Percentiles rank a stretch among this genome's conserved stretches.
Conservation (phyloP, 2,888 invertebrate species). For the Cecidostiba fungosa region DNA sequence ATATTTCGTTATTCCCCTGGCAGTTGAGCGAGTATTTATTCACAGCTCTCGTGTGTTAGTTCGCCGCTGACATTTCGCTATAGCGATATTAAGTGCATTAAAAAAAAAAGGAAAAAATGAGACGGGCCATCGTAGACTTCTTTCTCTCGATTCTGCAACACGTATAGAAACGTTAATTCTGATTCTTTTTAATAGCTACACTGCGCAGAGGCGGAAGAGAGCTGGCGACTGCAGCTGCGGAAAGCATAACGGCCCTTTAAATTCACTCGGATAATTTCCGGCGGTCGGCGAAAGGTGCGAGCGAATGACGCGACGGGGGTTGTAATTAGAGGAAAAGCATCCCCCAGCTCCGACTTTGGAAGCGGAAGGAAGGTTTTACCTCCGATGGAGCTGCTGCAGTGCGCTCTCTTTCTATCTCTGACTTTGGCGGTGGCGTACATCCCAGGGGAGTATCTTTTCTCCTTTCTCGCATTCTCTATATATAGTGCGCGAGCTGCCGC, state of each 20-base stretch:
- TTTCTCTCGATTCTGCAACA: background rate
- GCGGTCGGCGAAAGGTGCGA: conserved; percentile 61
- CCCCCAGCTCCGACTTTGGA: conserved; percentile 57
- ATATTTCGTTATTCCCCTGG: conserved; percentile 27
- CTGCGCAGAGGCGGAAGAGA: conserved; percentile 12
- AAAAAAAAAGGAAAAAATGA: background rate
- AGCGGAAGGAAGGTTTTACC: conserved; percentile 68
- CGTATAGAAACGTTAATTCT: conserved; percentile 55
- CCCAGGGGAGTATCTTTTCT: conserved; percentile 27
- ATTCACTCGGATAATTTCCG: conserved; percentile 67
- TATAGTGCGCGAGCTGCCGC: background rate
- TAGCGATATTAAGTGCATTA: background rate
- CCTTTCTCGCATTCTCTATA: conserved; percentile 15
- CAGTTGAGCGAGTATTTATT: conserved; percentile 41
- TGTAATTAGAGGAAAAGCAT: conserved; percentile 69
- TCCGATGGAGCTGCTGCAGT: conserved; percentile 61
- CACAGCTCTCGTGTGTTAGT: too few species aligned
- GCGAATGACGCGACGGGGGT: conserved; percentile 56
- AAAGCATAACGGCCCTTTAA: conserved; percentile 66
- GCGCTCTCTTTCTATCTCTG: conserved; percentile 32
- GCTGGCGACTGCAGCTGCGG: conserved; percentile 28
- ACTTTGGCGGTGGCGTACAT: conserved; percentile 8
- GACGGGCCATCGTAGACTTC: conserved; percentile 4
- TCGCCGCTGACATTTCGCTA: background rate
- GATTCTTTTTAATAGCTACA: conserved; percentile 49